Evolutionary conservation across 2,888 invertebrate genomes (phyloP).

Genomic region (Callimorpha dominula): DNA sequence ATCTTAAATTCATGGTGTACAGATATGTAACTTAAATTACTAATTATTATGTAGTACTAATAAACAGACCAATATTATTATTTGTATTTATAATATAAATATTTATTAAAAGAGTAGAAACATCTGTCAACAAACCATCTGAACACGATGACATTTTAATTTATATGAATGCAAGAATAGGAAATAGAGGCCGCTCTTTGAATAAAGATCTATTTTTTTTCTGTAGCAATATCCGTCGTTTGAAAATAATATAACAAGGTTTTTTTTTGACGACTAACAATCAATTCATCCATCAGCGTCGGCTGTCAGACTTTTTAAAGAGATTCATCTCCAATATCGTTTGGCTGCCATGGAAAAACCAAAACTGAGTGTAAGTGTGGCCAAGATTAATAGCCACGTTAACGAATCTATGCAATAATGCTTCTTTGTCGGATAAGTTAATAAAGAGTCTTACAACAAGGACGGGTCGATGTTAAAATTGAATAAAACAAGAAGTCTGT

Average conservation of each 20-base stretch:
- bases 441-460: too few species aligned
- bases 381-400: background rate
- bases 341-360: background rate
- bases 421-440: background rate
- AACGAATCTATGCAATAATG: background rate
- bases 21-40: too few species aligned
- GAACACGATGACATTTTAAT: slow-evolving; percentile 23
- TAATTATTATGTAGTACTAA: too few species aligned
- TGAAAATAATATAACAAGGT: background rate
- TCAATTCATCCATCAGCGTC: slow-evolving; percentile 1
- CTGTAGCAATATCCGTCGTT: background rate
- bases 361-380: background rate
- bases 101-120: too few species aligned
- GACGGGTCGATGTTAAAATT: too few species aligned
- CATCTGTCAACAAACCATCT: too few species aligned
- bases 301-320: background rate
- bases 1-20: too few species aligned
- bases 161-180: slow-evolving; percentile 12
- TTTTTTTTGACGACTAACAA: background rate
- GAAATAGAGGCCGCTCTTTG: background rate
- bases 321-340: background rate
- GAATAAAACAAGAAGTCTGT: too few species aligned
- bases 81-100: too few species aligned
- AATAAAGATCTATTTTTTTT: background rate
- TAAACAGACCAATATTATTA: too few species aligned